Base-by-base conservation (phyloP, 2,113 vertebrate species). In the Anthoscopus minutus region DNA sequence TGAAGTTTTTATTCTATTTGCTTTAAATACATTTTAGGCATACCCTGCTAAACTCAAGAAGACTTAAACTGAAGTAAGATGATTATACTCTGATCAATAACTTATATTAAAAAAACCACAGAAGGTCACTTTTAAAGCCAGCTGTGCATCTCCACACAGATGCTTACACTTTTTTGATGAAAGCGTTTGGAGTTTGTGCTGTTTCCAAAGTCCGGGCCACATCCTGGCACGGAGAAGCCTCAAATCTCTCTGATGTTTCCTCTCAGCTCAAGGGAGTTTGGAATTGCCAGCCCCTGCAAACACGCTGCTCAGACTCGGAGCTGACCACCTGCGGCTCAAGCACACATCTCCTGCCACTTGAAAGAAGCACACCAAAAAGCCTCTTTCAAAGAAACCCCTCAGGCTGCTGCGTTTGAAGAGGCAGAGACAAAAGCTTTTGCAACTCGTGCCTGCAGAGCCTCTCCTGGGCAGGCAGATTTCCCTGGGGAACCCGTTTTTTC, bases 351-450 rank as follows among this genome's bases (percentile, higher is more conserved):
- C 89, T 54, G 67, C 62, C 69, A 45, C 93, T 96, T 96, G 65
- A 95, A 97, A 96, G 89, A 11, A 82, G 65, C 38, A 28, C 77
- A 89, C 78, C 83, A 91, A 87, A 95, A 87, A 87, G 47, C 73
- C 19, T 64, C 78, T 89, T 87, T 77, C 94, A 93, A 93, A 95
- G 86, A 79, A 94, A 93, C 40, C 60, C 88, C 86, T 92, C 82
- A 51, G 94, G 83, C 27, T 5, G 54, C 73, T 53, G 78, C 17
- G 28, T 93, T 96, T 96, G 92, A 96, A 92, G 93, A 91, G n/a
- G 35, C 69, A 88, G 38, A 94, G 80, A 94, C 89, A 88, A 96
- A 95, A 97, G 76, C 78, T 78, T 65, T 83, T 73, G 69, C 67
- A 92, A 56, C 74, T 28, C 21, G 37, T 11, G 30, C 45, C 91